Conservation (phyloP, 2,888 invertebrate genomes). For the Catocala nupta region DNA sequence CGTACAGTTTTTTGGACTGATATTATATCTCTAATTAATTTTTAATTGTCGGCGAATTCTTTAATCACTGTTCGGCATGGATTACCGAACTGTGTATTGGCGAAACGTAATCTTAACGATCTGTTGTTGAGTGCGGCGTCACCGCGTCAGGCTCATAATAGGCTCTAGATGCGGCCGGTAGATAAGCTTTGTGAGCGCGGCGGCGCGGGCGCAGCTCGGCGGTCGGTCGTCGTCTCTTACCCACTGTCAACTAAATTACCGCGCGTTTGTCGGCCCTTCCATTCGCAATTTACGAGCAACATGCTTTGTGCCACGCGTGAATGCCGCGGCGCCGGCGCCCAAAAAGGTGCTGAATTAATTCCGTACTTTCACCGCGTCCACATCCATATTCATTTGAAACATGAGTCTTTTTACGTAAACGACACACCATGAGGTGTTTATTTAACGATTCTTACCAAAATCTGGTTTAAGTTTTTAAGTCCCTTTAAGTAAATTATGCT, state of each 20-base stretch:
- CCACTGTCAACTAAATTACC: conserved; percentile 85
- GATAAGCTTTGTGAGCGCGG: conserved; percentile 73
- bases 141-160: conserved; percentile 80
- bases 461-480: conserved; percentile 20
- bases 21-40: conserved; percentile 51
- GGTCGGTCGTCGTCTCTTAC: conserved; percentile 57
- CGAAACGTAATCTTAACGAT: conserved; percentile 70
- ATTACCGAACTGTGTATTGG: conserved; percentile 50
- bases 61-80: conserved; percentile 47
- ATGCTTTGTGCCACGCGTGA: conserved; percentile 65
- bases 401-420: conserved; percentile 52
- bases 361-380: conserved; percentile 59
- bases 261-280: conserved; percentile 80
- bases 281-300: conserved; percentile 80
- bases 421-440: conserved; percentile 43
- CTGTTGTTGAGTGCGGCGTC: conserved; percentile 74
- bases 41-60: conserved; percentile 52
- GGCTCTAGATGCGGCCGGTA: conserved; percentile 77
- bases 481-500: conserved; percentile 26
- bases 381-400: conserved; percentile 62
- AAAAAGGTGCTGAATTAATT: conserved; percentile 62
- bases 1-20: conserved; percentile 32
- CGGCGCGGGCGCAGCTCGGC: conserved; percentile 48
- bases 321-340: conserved; percentile 68
- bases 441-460: conserved; percentile 26